A percentile compares a stretch with the other conserved stretches of the same genome.
These are phyloP conservation scores for Apodemia hepburni DNA, from an alignment of 2,888 invertebrate species.

Conservation along the genomic window DNA sequence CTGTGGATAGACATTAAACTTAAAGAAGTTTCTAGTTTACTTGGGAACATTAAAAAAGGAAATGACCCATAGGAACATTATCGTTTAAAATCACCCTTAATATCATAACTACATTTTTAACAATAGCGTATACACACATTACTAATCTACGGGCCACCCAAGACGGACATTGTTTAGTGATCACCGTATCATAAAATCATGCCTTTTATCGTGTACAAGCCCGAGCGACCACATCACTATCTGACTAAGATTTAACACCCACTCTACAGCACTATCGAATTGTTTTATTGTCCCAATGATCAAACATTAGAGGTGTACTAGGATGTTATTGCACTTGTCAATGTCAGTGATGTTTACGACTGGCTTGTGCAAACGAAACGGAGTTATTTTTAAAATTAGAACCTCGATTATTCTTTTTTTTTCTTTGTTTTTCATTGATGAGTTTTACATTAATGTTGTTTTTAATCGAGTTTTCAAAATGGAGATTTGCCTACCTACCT, in stretches of 20 bases:
- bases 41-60: too few relatives aligned
- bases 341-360: constrained; percentile 29
- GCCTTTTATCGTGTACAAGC: constrained; percentile 63
- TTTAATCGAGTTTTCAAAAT: too few relatives aligned
- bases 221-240: constrained; percentile 53
- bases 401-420: too few relatives aligned
- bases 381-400: constrained; percentile 1
- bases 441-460: too few relatives aligned
- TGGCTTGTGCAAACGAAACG: background rate
- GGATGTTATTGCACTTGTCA: constrained; percentile 43
- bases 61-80: too few relatives aligned
- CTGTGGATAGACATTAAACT: too few relatives aligned
- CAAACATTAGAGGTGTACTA: constrained; percentile 47
- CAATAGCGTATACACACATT: constrained; percentile 22
- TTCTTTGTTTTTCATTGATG: too few relatives aligned
- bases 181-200: constrained; percentile 73
- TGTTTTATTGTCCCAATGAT: constrained; percentile 51
- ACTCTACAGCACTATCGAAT: constrained; percentile 48
- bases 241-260: constrained; percentile 67
- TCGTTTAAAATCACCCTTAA: background rate
- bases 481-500: too few relatives aligned
- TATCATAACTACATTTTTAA: constrained; percentile 15
- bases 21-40: too few relatives aligned
- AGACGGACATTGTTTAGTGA: constrained; percentile 70
- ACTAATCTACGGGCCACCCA: constrained; percentile 62